Evolutionary conservation across 2,888 invertebrate genomes (phyloP).

Genomic region (Nemotelus pantherinus): DNA sequence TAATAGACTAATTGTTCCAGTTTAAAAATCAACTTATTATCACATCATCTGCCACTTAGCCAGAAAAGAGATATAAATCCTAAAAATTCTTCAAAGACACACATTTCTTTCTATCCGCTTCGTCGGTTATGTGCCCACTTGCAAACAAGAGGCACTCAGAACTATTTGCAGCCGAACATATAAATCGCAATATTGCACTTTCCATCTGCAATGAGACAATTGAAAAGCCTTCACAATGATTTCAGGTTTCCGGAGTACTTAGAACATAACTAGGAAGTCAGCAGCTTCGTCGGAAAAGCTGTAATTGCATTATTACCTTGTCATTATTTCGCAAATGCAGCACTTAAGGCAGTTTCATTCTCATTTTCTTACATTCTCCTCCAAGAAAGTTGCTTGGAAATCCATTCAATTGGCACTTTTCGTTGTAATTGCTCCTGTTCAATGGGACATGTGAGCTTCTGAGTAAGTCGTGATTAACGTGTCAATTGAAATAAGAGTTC

Average conservation of each 20-base stretch:
- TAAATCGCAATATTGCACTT: no score
- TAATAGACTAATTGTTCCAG: no score
- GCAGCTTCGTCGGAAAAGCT: constrained; percentile 1
- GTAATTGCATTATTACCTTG: constrained; percentile 43
- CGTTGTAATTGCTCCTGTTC: not conserved
- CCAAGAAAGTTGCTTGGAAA: not conserved
- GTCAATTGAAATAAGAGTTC: no score
- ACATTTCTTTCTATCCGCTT: no score
- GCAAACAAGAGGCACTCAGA: no score
- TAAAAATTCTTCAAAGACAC: no score
- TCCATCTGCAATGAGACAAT: not conserved
- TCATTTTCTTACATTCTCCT: not conserved
- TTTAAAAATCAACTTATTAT: no score
- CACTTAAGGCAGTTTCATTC: constrained; percentile 27
- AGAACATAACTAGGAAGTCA: not conserved
- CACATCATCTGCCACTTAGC: no score
- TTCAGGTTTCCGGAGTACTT: not conserved
- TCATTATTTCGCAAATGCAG: constrained; percentile 31
- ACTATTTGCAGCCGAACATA: no score
- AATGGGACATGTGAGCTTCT: not conserved
- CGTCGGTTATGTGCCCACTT: no score
- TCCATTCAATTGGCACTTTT: constrained; percentile 5
- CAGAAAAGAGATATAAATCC: no score
- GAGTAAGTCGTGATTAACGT: no score
- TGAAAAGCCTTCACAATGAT: not conserved